Base-by-base conservation (phyloP, 1,140 invertebrate genomes). In the Drosophila pruinosa region DNA sequence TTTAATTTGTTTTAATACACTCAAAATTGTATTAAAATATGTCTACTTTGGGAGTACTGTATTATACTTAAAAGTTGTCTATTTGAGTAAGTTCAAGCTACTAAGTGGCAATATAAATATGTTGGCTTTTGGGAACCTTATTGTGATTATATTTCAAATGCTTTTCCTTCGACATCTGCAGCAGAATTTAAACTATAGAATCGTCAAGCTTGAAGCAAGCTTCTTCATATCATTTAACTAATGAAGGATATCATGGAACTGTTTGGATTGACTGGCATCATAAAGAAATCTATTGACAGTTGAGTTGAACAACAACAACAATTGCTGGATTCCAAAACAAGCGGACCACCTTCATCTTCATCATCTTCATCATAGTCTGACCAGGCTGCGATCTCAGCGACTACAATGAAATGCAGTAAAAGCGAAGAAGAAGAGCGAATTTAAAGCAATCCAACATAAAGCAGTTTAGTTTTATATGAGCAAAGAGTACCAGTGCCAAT, bases 401-500 rank as follows among this genome's bases (percentile, higher is more conserved):
- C 34, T 17, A 53, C 48, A 63, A 53, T 47, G 21, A 47, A 53
- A 38, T 34, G 31, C 31, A 34, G 31, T n/a, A 19, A 38, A 6
- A 19, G 45, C 39, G 7, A 50, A 38, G 41, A 52, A 28, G 15
- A 63, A 22, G 14, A 14, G 34, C 57, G 24, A 15, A n/a, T n/a
- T n/a, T n/a, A n/a, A n/a, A 12, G 17, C 21, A 12, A 14, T 39
- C 12, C 48, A 64, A 31, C 62, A 36, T 64, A 63, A 53, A 43
- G 26, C 41, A 58, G 31, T 34, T 34, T 34, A 34, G n/a, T n/a
- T n/a, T 34, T 12, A n/a, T 12, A 34, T 34, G 31, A 34, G 31
- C n/a, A n/a, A 34, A 63, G 48, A 75, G 76, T 78, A 65, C 59
- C 63, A 82, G 36, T 65, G 31, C 47, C 79, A 61, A 58, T 47